Percentiles rank a stretch among this genome's conserved stretches.
Evolutionary conservation across 2,113 vertebrate species (phyloP).

Genomic region (Oostethus manadensis): DNA sequence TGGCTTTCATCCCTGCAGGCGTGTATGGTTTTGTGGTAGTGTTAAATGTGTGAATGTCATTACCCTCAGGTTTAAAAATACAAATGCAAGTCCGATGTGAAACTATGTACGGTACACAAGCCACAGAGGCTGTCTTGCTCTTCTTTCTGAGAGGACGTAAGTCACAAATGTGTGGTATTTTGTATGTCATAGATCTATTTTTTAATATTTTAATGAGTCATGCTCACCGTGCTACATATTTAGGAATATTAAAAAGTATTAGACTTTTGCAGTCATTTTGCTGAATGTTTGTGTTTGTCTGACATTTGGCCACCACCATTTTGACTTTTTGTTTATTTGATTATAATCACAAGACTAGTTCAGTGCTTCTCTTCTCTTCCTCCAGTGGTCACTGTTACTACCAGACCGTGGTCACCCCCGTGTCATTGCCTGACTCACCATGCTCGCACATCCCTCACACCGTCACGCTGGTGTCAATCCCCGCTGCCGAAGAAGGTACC

Average conservation of each 20-base stretch:
- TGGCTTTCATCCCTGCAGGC: neutral
- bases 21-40: neutral
- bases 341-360: neutral
- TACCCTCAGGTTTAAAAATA: constrained; percentile 16
- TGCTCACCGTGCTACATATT: no score
- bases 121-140: constrained; percentile 14
- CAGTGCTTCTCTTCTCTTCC: constrained; percentile 1
- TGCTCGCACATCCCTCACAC: constrained; percentile 92
- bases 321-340: no score
- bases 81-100: neutral
- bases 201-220: no score
- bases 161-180: neutral
- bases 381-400: constrained; percentile 92
- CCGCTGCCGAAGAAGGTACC: constrained; percentile 76
- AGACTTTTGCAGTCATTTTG: no score
- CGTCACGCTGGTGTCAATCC: constrained; percentile 92
- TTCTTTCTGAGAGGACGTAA: constrained; percentile 13
- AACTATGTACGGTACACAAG: neutral
- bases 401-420: constrained; percentile 88
- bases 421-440: constrained; percentile 83
- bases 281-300: no score
- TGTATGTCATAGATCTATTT: no score
- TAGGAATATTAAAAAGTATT: no score
- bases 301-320: no score
- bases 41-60: constrained; percentile 13